These are phyloP conservation scores for Ceratotherium simum DNA, from an alignment of 2,113 vertebrate species.

Conservation along the genomic window DNA sequence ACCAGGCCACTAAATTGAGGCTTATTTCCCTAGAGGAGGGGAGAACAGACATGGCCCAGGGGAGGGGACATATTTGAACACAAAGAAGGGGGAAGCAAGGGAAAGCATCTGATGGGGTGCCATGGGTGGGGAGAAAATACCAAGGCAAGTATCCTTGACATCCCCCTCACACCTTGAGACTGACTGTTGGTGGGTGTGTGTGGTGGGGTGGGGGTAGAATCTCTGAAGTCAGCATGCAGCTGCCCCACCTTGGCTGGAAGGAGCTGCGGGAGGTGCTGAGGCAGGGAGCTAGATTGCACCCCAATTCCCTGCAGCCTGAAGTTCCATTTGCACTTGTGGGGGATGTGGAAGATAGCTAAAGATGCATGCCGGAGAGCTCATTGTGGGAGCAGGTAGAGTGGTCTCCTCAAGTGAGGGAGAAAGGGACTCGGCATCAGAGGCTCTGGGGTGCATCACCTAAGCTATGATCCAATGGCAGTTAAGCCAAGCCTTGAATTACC, in stretches of 20 bases:
- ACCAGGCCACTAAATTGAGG: not conserved
- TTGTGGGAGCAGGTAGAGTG: not conserved
- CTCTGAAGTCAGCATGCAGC: not conserved
- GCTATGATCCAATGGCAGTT: not conserved
- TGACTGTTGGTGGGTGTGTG: rapidly evolving
- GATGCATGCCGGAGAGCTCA: not conserved
- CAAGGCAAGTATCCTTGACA: not conserved
- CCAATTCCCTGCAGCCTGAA: not conserved
- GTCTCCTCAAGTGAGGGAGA: not conserved
- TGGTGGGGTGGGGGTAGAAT: not conserved
- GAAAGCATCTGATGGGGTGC: not conserved
- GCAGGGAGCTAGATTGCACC: not conserved
- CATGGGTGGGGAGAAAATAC: not conserved
- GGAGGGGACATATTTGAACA: not conserved
- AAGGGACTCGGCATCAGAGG: not conserved
- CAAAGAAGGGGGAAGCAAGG: not conserved
- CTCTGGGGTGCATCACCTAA: not conserved
- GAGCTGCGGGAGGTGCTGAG: not conserved
- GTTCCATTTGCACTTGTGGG: not conserved
- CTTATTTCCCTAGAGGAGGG: not conserved
- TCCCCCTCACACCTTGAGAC: not conserved
- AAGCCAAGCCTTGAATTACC: not conserved
- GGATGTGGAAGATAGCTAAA: not conserved
- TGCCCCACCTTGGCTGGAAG: not conserved
- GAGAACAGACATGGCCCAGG: not conserved